Percentiles rank a stretch among this genome's conserved stretches.
These are phyloP conservation scores for Achlya flavicornis DNA, from an alignment of 2,888 invertebrate genomes.

Conservation along the genomic window DNA sequence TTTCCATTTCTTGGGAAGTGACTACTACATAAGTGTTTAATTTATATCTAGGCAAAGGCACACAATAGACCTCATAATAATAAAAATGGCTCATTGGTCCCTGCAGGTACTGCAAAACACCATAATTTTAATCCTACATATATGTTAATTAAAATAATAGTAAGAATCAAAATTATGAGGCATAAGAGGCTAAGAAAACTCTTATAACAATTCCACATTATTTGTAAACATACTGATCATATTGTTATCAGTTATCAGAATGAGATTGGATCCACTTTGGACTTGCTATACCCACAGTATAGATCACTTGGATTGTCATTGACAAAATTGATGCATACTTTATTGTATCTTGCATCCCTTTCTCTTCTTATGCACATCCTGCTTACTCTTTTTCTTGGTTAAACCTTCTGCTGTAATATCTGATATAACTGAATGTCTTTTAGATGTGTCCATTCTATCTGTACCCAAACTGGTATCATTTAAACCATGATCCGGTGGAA, in stretches of 20 bases:
- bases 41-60: conserved; percentile 57
- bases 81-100: conserved; percentile 72
- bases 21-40: conserved; percentile 9
- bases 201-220: too few relatives aligned
- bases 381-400: conserved; percentile 73
- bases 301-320: neutral
- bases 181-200: too few relatives aligned
- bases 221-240: too few relatives aligned
- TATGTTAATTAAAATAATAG: neutral
- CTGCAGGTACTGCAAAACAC: conserved; percentile 61
- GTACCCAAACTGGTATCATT: conserved; percentile 33
- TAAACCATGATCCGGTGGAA: conserved; percentile 54
- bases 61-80: conserved; percentile 48
- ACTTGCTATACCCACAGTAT: neutral
- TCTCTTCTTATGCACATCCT: conserved; percentile 70
- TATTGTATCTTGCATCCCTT: conserved; percentile 79
- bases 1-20: neutral
- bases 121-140: neutral
- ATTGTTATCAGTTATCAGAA: too few relatives aligned
- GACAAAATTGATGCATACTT: conserved; percentile 14
- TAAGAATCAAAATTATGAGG: conserved; percentile 2
- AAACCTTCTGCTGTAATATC: conserved; percentile 76
- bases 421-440: conserved; percentile 75
- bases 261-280: neutral
- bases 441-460: conserved; percentile 59